phyloP scores from a whole-genome alignment of 2,888 invertebrate genomes.

The Megamerina dolium region DNA sequence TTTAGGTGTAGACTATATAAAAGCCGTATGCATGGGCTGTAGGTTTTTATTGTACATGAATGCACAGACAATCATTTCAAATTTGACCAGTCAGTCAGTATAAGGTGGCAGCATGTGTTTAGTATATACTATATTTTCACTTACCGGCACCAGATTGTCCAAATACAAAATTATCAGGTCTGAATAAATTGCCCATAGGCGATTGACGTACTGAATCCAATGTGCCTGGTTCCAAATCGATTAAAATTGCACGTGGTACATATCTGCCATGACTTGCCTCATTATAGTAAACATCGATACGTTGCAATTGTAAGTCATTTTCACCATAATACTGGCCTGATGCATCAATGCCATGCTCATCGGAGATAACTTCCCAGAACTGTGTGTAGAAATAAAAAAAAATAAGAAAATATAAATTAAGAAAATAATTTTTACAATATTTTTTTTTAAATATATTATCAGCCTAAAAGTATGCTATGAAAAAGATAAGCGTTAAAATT shows the following conservation, averaged over 20 bases:
- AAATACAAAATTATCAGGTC: slow-evolving; percentile 82
- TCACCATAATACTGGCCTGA: slow-evolving; percentile 68
- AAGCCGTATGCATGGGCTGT: no score
- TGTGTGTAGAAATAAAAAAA: slow-evolving; percentile 42
- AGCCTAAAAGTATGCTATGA: no score
- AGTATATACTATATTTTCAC: no score
- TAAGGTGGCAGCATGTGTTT: no score
- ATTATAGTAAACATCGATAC: slow-evolving; percentile 76
- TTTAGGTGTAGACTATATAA: no score
- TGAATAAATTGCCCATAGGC: slow-evolving; percentile 72
- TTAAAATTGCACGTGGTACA: slow-evolving; percentile 78
- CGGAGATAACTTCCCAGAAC: slow-evolving; percentile 77
- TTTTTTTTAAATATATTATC: no score
- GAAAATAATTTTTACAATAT: slow-evolving; percentile 4
- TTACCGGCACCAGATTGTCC: slow-evolving; percentile 73
- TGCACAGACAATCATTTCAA: no score
- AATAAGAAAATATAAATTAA: neutral
- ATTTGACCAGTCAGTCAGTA: no score
- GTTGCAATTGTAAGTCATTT: slow-evolving; percentile 66
- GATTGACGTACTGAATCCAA: slow-evolving; percentile 81
- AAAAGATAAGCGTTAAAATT: no score
- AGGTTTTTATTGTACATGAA: no score
- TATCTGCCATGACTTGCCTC: slow-evolving; percentile 67
- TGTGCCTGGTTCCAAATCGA: slow-evolving; percentile 84
- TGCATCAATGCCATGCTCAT: slow-evolving; percentile 73